Evolutionary conservation across 2,113 vertebrate genomes (phyloP).

Genomic region (Ammospiza caudacuta): DNA sequence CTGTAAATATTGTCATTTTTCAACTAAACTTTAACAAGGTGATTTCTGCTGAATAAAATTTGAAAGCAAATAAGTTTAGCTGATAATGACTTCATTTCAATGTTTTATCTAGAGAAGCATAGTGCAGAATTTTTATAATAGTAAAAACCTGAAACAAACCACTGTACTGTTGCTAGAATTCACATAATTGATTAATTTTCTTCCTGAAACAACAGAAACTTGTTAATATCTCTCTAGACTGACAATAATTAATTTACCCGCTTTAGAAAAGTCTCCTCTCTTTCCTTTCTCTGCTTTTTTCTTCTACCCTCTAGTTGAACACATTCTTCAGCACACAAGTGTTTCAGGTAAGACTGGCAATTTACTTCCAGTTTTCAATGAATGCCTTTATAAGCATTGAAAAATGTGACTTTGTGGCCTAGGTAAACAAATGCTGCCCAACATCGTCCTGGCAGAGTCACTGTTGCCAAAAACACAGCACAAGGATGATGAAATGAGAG

Average conservation of each 20-base stretch:
- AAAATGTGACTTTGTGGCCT: background rate
- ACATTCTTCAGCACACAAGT: background rate
- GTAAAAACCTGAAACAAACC: background rate
- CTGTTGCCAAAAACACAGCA: background rate
- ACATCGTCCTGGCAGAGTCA: background rate
- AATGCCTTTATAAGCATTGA: background rate
- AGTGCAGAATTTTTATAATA: background rate
- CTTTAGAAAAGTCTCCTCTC: background rate
- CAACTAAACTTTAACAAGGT: constrained; percentile 6
- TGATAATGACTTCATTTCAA: background rate
- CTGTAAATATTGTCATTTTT: constrained; percentile 28
- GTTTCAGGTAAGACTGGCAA: background rate
- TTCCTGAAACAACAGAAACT: background rate
- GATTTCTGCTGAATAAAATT: constrained; percentile 32
- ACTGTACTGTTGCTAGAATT: background rate
- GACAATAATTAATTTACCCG: background rate
- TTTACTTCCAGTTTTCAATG: background rate
- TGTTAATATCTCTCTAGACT: background rate
- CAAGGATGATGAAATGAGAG: background rate
- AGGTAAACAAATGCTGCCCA: background rate
- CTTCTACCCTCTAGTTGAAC: background rate
- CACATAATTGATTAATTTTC: background rate
- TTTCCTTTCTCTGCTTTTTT: background rate
- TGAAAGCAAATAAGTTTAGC: background rate
- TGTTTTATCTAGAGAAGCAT: background rate